Percentiles rank a stretch among this genome's conserved stretches.
Conservation (phyloP, 2,113 vertebrate genomes). For the Myocastor coypus region DNA sequence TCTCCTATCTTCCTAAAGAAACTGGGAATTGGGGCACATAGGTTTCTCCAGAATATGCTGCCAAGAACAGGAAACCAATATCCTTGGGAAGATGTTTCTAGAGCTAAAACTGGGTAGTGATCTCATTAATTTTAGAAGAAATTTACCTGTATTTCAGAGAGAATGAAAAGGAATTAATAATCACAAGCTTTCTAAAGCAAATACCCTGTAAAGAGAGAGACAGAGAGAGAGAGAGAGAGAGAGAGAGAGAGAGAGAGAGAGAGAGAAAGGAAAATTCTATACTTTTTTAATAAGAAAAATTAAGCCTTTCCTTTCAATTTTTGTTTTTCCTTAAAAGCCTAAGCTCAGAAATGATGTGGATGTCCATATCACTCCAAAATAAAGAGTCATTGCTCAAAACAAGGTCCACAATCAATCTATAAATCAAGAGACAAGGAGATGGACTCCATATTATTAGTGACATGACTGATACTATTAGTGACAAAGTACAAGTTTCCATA, state of each 20-base stretch:
- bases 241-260: too few relatives aligned
- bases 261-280: neutral
- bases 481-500: neutral
- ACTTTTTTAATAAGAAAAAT: neutral
- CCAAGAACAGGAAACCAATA: neutral
- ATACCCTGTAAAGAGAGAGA: too few relatives aligned
- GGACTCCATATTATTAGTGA: neutral
- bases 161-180: neutral
- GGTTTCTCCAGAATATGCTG: neutral
- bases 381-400: neutral
- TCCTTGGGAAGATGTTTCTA: neutral
- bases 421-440: neutral
- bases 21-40: accelerated
- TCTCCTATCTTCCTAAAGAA: neutral
- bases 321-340: neutral
- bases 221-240: too few relatives aligned
- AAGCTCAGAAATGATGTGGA: neutral
- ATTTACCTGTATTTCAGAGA: neutral
- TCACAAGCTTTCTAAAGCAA: neutral
- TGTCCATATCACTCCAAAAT: neutral
- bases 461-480: neutral
- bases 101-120: neutral
- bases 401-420: neutral
- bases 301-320: neutral
- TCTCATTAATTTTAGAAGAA: neutral